A percentile compares a stretch with the other conserved stretches of the same genome.
Evolutionary conservation across 1,140 invertebrate genomes (phyloP).

Genomic region (Orussus abietinus): DNA sequence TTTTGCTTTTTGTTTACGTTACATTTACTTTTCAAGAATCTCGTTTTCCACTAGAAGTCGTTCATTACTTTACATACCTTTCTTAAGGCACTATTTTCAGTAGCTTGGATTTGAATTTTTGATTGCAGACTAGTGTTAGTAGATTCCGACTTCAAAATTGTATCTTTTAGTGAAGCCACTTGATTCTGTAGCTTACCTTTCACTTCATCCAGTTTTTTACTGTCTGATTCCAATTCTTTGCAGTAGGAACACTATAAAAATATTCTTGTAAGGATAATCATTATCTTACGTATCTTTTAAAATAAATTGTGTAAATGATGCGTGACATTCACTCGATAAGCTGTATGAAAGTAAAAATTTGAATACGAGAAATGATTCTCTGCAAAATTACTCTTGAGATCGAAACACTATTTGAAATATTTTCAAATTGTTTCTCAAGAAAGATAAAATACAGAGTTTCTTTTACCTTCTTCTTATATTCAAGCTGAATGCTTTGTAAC

Average conservation of each 20-base stretch:
- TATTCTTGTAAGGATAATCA: not conserved
- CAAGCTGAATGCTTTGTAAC: conserved; percentile 36
- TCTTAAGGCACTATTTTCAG: conserved; percentile 46
- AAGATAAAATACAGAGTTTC: conserved; percentile 2
- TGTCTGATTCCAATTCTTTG: conserved; percentile 46
- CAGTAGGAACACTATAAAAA: conserved; percentile 35
- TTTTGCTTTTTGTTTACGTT: conserved; percentile 9
- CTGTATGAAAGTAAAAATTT: conserved; percentile 10
- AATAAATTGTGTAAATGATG: not conserved
- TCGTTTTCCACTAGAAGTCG: too few relatives aligned
- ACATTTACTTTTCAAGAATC: not conserved
- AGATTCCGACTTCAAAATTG: conserved; percentile 45
- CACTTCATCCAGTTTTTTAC: conserved; percentile 38
- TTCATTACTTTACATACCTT: conserved; percentile 39
- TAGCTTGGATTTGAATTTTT: conserved; percentile 40
- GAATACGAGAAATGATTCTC: conserved; percentile 5
- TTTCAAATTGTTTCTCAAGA: not conserved
- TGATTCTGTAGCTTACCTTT: conserved; percentile 48
- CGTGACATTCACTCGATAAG: not conserved
- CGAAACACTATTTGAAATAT: not conserved
- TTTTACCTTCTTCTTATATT: conserved; percentile 47
- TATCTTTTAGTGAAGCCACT: conserved; percentile 37
- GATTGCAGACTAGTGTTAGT: conserved; percentile 28
- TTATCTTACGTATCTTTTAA: conserved; percentile 2
- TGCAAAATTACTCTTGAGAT: not conserved